Evolutionary conservation across 2,113 vertebrate genomes (phyloP).

Genomic region (Forbesichthys agassizii): DNA sequence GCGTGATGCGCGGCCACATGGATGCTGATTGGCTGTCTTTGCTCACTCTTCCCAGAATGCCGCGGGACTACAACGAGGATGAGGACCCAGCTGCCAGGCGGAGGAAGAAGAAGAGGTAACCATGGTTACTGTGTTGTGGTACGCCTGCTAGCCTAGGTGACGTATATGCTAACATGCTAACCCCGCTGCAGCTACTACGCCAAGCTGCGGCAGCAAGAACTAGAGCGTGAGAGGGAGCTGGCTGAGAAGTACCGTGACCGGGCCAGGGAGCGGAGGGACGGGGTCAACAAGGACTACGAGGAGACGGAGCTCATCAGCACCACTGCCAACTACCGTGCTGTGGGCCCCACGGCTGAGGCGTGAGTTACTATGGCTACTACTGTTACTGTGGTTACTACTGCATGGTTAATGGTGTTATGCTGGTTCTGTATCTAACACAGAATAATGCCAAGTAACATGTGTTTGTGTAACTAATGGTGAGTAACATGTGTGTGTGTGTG

Average conservation of each 20-base stretch:
- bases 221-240: constrained; percentile 91
- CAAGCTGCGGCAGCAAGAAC: constrained; percentile 95
- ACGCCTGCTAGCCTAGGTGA: too few relatives aligned
- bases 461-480: too few relatives aligned
- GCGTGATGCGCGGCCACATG: background rate
- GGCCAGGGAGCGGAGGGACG: constrained; percentile 92
- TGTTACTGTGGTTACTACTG: background rate
- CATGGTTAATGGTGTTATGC: too few relatives aligned
- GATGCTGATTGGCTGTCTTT: background rate
- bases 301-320: constrained; percentile 97
- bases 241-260: constrained; percentile 96
- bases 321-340: constrained; percentile 94
- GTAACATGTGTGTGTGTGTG: background rate
- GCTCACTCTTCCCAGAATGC: constrained; percentile 82
- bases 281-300: constrained; percentile 97
- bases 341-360: constrained; percentile 94
- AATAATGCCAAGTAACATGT: background rate
- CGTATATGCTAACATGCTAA: background rate
- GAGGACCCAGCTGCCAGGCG: constrained; percentile 97
- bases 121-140: background rate
- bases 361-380: constrained; percentile 55
- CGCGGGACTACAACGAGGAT: constrained; percentile 97
- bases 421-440: too few relatives aligned
- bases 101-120: constrained; percentile 95
- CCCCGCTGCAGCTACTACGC: constrained; percentile 87